Base-by-base conservation (phyloP, 2,888 invertebrate species). In the Pinctada fucata region DNA sequence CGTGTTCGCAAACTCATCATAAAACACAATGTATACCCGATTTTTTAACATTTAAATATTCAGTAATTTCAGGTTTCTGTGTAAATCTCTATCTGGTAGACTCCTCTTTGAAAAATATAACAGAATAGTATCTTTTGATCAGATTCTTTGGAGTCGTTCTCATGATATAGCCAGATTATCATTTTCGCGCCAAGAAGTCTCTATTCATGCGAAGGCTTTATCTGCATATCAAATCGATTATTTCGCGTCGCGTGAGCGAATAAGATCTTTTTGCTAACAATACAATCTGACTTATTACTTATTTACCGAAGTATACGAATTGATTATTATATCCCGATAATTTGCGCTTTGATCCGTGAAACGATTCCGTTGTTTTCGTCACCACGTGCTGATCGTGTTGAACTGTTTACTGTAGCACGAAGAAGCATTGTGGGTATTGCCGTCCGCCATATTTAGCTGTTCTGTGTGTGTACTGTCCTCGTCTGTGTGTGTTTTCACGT, bases 401-500 rank as follows among this genome's bases (percentile, higher is more conserved):
- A 50, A 66, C 80, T 80, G 80, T 80, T 80, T 80, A 80, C 72
- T 74, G 72, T 72, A 69, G 58, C 72, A 72, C 66, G 58, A 58
- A 74, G 84, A 58, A 74, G 84, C 80, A 84, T 84, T 84, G 80
- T 83, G 83, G 84, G 84, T 83, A 83, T 83, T 84, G 81, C 86
- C 86, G 86, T 86, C 86, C 87, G 87, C 87, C 87, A 87, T 87
- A 84, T 87, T 31, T 87, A 49, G 65, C 65, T 75, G 86, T 86
- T 86, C 80, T 86, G 84, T 87, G 86, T 87, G 85, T 86, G 87
- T 87, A 85, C 85, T 86, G 87, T 87, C 86, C 84, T 72, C 86
- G 87, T 87, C 81, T 86, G 84, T 87, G 84, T 86, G 84, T 86
- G 86, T 87, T 85, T 87, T 84, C 87, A 86, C 87, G 87, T 87